Base-by-base conservation (phyloP, 2,113 vertebrate genomes). In the Cricetomys ansorgei region DNA sequence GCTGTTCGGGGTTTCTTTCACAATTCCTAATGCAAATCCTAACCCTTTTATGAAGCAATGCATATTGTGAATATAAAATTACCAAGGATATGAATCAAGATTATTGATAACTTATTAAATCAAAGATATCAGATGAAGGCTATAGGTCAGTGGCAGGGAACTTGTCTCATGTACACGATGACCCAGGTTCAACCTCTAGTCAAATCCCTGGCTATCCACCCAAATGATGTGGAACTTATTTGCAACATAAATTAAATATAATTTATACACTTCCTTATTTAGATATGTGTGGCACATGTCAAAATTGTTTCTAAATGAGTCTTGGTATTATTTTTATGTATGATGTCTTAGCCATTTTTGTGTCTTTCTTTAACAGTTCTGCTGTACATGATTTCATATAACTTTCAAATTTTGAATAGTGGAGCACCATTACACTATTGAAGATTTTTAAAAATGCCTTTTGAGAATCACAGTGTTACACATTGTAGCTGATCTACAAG, bases 301-400 rank as follows among this genome's bases (percentile, higher is more conserved):
- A 94, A 53, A 88, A 76, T 16, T 84, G 31, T 76, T 95, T 90
- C 84, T 70, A 86, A 84, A 73, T 62, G 48, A 57, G 11, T 77
- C 50, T 92, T 19, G 77, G 27, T 15, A 53, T 40, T 91, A 43
- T 69, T 89, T 96, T 94, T 53, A 92, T 90, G 43, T 1, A n/a
- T 1, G 8, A 86, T 50, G 11, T 2, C 29, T 7, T 50, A 79
- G 40, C 34, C 93, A 43, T 34, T 72, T 92, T 67, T n/a, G 27
- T 59, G 64, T 2, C 10, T 62, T 77, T 34, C 11, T 73, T 84
- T n/a, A 59, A 59, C 23, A 76, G 65, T 10, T 27, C 57, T 62
- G 15, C 48, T 89, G 19, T 23, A 67, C 57, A 69, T 75, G 89
- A 91, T 81, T 91, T 89, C 57, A 93, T 67, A 15, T 45, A 87